Conservation (phyloP, 2,113 vertebrate genomes). For the Thryonomys swinderianus region DNA sequence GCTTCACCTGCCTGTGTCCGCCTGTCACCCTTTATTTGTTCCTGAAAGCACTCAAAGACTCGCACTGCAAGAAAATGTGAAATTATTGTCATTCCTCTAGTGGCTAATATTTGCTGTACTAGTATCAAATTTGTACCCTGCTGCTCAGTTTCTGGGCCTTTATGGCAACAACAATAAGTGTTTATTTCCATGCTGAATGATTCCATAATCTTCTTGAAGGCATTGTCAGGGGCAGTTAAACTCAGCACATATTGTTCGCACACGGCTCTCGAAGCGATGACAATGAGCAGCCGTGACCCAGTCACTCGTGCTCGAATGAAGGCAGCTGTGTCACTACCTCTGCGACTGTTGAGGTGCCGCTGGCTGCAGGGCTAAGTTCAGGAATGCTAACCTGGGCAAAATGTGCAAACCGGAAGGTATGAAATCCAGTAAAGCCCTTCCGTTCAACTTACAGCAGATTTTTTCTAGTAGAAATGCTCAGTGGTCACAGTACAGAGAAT, state of each 20-base stretch:
- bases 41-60: conserved; percentile 10
- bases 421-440: background rate
- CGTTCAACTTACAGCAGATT: background rate
- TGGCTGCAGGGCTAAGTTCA: background rate
- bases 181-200: conserved; percentile 57
- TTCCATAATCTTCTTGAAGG: conserved; percentile 44
- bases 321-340: background rate
- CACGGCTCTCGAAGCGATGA: background rate
- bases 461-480: background rate
- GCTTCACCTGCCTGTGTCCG: conserved; percentile 15
- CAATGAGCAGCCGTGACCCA: background rate
- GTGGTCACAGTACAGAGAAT: background rate
- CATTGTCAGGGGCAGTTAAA: conserved; percentile 30
- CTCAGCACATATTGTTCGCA: background rate
- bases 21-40: conserved; percentile 53
- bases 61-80: conserved; percentile 51
- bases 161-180: conserved; percentile 37
- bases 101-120: conserved; percentile 57
- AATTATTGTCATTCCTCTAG: conserved; percentile 39
- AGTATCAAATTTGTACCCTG: conserved; percentile 52
- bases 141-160: conserved; percentile 22
- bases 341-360: background rate
- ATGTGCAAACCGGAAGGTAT: background rate
- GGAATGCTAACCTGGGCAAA: background rate
- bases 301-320: background rate